Evolutionary conservation across 2,888 invertebrate species (phyloP).

Genomic region (Blastobasis lacticolella): DNA sequence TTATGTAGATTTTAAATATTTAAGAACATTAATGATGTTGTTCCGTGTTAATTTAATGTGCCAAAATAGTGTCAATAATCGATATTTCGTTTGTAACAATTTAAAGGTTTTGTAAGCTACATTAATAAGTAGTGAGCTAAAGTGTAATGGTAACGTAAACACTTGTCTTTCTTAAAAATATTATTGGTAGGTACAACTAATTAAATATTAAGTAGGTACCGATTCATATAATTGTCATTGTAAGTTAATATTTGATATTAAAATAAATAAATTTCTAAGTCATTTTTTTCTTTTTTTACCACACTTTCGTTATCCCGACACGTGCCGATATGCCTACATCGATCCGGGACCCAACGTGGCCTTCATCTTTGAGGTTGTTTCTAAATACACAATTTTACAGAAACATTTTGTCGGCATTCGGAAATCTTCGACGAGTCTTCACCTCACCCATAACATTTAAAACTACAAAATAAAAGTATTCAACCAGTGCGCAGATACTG

Average conservation of each 20-base stretch:
- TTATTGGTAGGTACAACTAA: conserved; percentile 33
- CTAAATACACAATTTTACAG: not conserved
- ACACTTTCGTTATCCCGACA: not conserved
- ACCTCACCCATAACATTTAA: not conserved
- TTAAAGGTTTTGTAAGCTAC: conserved; percentile 16
- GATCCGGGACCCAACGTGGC: not conserved
- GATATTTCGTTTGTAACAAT: conserved; percentile 22
- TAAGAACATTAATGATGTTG: conserved; percentile 31
- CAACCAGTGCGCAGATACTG: no score
- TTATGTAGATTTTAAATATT: conserved; percentile 32
- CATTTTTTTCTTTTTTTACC: conserved; percentile 13
- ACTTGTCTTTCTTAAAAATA: conserved; percentile 32
- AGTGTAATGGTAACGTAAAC: conserved; percentile 33
- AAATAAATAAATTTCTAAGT: conserved; percentile 56
- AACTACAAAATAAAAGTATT: no score
- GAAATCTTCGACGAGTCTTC: not conserved
- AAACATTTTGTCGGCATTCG: not conserved
- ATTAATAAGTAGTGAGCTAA: not conserved
- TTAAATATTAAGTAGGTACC: conserved; percentile 30
- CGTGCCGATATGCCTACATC: not conserved
- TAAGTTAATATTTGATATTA: conserved; percentile 54
- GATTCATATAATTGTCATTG: conserved; percentile 47
- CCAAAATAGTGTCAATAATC: conserved; percentile 46
- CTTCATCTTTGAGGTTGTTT: not conserved
- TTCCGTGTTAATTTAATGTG: conserved; percentile 26